These are phyloP conservation scores for Bombus sylvicola DNA, from an alignment of 1,140 invertebrate species.

Conservation along the genomic window DNA sequence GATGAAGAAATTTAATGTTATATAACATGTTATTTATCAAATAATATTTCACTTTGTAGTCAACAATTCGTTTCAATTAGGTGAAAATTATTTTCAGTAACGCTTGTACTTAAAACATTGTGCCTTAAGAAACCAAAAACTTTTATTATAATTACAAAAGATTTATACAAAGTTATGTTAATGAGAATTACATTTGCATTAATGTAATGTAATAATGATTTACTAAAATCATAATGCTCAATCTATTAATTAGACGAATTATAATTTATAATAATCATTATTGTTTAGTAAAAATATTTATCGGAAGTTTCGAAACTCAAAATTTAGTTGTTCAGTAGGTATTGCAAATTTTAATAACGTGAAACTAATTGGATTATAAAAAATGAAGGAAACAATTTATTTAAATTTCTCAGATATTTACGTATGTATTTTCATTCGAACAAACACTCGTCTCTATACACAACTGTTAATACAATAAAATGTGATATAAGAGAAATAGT, in stretches of 20 bases:
- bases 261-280: neutral
- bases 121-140: neutral
- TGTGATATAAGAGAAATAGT: constrained; percentile 24
- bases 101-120: neutral
- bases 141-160: neutral
- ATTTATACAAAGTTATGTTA: constrained; percentile 31
- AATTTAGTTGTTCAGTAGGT: constrained; percentile 6
- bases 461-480: constrained; percentile 33
- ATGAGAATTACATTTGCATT: neutral
- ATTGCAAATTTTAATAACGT: neutral
- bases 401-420: neutral
- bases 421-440: neutral
- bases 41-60: neutral
- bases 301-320: neutral
- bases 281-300: constrained; percentile 3
- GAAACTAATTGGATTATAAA: neutral
- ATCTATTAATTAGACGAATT: neutral
- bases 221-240: neutral
- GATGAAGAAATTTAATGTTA: neutral
- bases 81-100: neutral
- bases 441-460: constrained; percentile 1
- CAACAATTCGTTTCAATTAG: neutral
- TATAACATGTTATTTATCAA: neutral
- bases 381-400: neutral
- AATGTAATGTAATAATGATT: neutral